A percentile compares a stretch with the other conserved stretches of the same genome.
phyloP scores from a whole-genome alignment of 2,888 invertebrate genomes.

The Latheticus oryzae region DNA sequence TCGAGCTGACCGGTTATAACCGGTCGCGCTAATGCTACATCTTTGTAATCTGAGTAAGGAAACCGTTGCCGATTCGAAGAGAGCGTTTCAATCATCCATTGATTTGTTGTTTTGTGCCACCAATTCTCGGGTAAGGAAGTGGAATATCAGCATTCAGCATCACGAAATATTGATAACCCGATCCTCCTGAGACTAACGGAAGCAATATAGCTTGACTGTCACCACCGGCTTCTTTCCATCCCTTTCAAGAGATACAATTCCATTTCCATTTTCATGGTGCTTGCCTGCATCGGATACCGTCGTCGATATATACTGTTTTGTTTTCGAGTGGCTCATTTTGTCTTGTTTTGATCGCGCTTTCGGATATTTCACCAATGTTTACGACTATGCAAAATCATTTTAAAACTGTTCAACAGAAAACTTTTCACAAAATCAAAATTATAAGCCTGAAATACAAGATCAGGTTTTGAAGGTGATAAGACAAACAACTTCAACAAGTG shows the following conservation, averaged over 20 bases:
- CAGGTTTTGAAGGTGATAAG: not conserved
- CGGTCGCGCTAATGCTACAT: not conserved
- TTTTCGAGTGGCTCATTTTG: conserved; percentile 35
- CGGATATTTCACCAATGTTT: conserved; percentile 14
- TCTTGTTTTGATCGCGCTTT: conserved; percentile 25
- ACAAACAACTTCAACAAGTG: conserved; percentile 25
- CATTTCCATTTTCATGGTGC: conserved; percentile 44
- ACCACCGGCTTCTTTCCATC: conserved; percentile 44
- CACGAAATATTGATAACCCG: conserved; percentile 57
- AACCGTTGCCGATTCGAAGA: conserved; percentile 28
- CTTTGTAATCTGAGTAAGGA: conserved; percentile 11
- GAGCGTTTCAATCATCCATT: conserved; percentile 42
- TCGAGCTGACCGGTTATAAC: no score
- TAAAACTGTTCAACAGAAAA: conserved; percentile 5
- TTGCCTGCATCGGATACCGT: conserved; percentile 36
- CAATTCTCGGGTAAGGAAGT: conserved; percentile 52
- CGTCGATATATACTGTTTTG: conserved; percentile 36
- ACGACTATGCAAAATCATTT: conserved; percentile 6
- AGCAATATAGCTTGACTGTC: conserved; percentile 56
- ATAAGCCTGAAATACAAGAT: conserved; percentile 1
- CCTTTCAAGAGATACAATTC: conserved; percentile 42
- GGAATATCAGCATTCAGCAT: conserved; percentile 54
- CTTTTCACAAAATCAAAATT: conserved; percentile 20
- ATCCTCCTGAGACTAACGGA: conserved; percentile 55
- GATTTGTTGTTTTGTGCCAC: conserved; percentile 50